These are phyloP conservation scores for Oscheius sp. DNA, from an alignment of 1,140 invertebrate species.

Conservation along the genomic window DNA sequence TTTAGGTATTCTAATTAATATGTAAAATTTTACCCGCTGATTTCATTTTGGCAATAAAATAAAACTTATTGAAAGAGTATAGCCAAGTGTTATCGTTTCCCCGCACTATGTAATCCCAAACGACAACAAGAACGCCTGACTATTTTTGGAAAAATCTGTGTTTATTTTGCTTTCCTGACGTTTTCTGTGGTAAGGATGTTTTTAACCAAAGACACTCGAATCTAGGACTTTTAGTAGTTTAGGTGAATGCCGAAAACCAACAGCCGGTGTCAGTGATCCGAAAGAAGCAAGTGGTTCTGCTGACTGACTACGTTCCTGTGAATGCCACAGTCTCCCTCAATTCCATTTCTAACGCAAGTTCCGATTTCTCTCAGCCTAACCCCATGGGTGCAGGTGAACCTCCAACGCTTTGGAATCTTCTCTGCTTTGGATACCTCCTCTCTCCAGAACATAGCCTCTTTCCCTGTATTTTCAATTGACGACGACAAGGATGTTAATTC, in stretches of 20 bases:
- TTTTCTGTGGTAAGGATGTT: neutral
- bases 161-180: neutral
- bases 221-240: neutral
- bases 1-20: no score
- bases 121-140: neutral
- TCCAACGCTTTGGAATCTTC: conserved; percentile 7
- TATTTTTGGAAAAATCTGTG: neutral
- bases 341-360: neutral
- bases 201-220: no score
- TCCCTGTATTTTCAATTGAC: conserved; percentile 9
- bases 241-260: conserved; percentile 22
- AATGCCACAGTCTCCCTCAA: conserved; percentile 20
- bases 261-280: neutral
- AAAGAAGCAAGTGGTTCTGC: conserved; percentile 27
- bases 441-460: neutral
- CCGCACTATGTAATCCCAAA: neutral
- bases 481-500: neutral
- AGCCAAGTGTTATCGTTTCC: neutral
- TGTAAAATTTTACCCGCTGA: no score
- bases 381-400: conserved; percentile 11
- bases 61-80: neutral
- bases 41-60: no score
- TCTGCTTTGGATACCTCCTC: neutral
- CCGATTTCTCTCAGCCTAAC: neutral
- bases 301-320: conserved; percentile 19